These are phyloP conservation scores for Ptychadena robeensis DNA, from an alignment of 2,797 vertebrate genomes.

Conservation along the genomic window DNA sequence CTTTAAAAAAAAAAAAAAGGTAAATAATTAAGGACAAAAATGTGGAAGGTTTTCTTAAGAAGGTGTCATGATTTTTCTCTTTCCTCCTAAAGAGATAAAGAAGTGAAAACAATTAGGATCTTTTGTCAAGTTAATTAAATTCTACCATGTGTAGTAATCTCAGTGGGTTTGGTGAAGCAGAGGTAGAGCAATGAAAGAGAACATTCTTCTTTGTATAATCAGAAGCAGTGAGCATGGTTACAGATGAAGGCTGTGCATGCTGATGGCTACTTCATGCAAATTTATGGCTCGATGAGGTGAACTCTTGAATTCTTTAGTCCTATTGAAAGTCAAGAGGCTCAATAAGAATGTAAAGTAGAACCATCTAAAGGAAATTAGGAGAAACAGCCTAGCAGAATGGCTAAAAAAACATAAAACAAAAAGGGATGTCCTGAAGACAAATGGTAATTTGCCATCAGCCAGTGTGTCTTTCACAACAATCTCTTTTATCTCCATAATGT, in stretches of 20 bases:
- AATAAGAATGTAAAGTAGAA: constrained; percentile 63
- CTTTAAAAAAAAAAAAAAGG: not conserved
- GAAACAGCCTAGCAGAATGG: not conserved
- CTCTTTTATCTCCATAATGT: not conserved
- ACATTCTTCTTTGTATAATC: constrained; percentile 85
- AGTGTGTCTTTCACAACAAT: not conserved
- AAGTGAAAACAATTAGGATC: constrained; percentile 87
- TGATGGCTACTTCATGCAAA: constrained; percentile 75
- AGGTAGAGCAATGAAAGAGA: constrained; percentile 89
- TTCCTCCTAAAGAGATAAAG: constrained; percentile 74
- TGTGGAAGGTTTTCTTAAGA: constrained; percentile 70
- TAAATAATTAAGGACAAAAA: not conserved
- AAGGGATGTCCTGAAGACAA: constrained; percentile 12
- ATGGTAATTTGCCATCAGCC: constrained; percentile 26
- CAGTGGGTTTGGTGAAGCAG: constrained; percentile 80
- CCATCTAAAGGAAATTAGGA: constrained; percentile 59
- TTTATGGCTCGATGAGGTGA: constrained; percentile 72
- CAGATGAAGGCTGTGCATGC: constrained; percentile 73
- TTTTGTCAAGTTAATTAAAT: constrained; percentile 92
- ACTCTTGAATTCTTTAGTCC: constrained; percentile 70
- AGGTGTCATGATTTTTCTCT: constrained; percentile 78
- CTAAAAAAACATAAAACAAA: constrained; percentile 23
- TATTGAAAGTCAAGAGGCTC: constrained; percentile 70
- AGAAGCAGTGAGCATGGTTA: constrained; percentile 73
- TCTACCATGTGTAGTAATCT: constrained; percentile 88